Evolutionary conservation across 2,113 vertebrate genomes (phyloP).

Genomic region (Donacobius atricapilla): DNA sequence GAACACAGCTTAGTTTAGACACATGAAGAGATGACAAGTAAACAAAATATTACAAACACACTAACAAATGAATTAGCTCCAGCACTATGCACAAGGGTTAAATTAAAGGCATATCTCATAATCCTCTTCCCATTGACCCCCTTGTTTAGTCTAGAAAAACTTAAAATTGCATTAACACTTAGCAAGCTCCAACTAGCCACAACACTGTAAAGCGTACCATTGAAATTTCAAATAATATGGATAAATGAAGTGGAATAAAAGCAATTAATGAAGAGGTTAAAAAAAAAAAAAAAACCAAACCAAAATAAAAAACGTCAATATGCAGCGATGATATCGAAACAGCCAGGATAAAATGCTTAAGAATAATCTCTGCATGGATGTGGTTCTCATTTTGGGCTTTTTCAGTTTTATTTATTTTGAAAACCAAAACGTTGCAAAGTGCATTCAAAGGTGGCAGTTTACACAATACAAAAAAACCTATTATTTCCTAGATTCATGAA

Average conservation of each 20-base stretch:
- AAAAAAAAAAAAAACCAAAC: background rate
- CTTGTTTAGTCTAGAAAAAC: constrained; percentile 59
- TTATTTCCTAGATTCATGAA: constrained; percentile 37
- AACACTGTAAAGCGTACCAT: constrained; percentile 76
- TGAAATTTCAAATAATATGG: constrained; percentile 67
- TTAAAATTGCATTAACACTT: constrained; percentile 69
- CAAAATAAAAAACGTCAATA: background rate
- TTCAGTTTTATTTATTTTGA: constrained; percentile 19
- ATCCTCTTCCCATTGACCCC: constrained; percentile 32
- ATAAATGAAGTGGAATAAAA: constrained; percentile 62
- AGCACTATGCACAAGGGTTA: background rate
- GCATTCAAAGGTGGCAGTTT: constrained; percentile 28
- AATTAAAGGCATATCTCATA: constrained; percentile 73
- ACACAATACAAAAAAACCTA: background rate
- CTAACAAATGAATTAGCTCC: background rate
- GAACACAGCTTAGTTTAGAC: constrained; percentile 26
- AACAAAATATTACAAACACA: constrained; percentile 30
- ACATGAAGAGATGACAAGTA: background rate
- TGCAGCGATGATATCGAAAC: constrained; percentile 62
- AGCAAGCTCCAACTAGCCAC: constrained; percentile 83
- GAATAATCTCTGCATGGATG: constrained; percentile 82
- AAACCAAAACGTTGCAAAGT: constrained; percentile 48
- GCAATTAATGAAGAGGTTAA: constrained; percentile 52
- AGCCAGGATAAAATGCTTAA: constrained; percentile 72
- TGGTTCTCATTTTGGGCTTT: constrained; percentile 56